phyloP scores from a whole-genome alignment of 2,888 invertebrate genomes.

The Acleris cristana region DNA sequence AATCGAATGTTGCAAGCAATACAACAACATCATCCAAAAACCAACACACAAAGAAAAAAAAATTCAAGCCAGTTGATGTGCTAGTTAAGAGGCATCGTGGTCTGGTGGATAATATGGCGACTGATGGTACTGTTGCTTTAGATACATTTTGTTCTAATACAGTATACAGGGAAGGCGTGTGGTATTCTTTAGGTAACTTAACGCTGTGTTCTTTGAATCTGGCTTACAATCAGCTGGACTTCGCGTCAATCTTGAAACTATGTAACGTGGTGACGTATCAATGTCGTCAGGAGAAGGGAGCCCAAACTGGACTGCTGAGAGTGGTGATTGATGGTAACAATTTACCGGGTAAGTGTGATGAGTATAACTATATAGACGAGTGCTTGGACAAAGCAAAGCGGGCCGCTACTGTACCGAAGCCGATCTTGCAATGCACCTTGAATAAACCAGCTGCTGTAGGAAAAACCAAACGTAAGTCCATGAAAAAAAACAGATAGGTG shows the following conservation, averaged over 20 bases:
- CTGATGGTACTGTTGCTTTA: too few species aligned
- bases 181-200: constrained; percentile 55
- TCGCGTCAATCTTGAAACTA: constrained; percentile 47
- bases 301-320: constrained; percentile 52
- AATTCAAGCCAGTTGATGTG: too few species aligned
- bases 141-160: constrained; percentile 21
- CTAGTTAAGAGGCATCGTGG: too few species aligned
- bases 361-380: constrained; percentile 47
- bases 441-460: neutral
- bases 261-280: constrained; percentile 56
- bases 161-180: constrained; percentile 40
- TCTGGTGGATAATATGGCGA: too few species aligned
- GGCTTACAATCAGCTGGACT: constrained; percentile 56
- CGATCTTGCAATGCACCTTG: too few species aligned
- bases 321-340: constrained; percentile 57
- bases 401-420: too few species aligned
- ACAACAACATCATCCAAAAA: too few species aligned
- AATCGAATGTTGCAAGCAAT: neutral
- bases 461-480: too few species aligned
- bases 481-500: too few species aligned
- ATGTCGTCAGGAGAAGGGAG: constrained; percentile 28
- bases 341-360: constrained; percentile 49
- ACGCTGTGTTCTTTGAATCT: constrained; percentile 59
- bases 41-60: too few species aligned
- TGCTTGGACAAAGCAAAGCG: constrained; percentile 42